A percentile compares a stretch with the other conserved stretches of the same genome.
These are phyloP conservation scores for Tetranychus urticae DNA, from an alignment of 1,140 invertebrate genomes.

Conservation along the genomic window DNA sequence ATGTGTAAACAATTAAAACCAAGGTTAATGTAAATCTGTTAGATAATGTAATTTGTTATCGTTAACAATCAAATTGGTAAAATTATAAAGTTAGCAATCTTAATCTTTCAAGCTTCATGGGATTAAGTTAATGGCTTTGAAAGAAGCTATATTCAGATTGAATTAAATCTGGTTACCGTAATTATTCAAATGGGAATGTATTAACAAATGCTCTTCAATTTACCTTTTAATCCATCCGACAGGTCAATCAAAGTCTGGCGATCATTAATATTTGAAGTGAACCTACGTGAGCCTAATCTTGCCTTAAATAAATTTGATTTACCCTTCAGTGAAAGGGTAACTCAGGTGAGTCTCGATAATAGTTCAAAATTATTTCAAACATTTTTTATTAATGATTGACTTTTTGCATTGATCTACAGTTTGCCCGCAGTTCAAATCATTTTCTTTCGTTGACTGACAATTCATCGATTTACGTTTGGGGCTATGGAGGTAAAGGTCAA, in stretches of 20 bases:
- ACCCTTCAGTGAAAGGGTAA: not conserved
- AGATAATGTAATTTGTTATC: too few relatives aligned
- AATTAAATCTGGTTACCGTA: too few relatives aligned
- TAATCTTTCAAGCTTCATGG: too few relatives aligned
- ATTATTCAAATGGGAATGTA: too few relatives aligned
- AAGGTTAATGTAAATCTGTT: too few relatives aligned
- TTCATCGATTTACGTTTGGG: slow-evolving; percentile 41
- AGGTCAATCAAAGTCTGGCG: not conserved
- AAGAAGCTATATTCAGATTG: too few relatives aligned
- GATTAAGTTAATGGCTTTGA: too few relatives aligned
- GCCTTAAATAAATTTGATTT: not conserved
- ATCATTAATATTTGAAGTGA: slow-evolving; percentile 1
- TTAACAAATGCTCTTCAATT: too few relatives aligned
- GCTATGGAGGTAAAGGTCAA: slow-evolving; percentile 38
- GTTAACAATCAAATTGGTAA: too few relatives aligned
- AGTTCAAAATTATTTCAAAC: not conserved
- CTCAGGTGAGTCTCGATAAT: not conserved
- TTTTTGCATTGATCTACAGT: slow-evolving; percentile 14
- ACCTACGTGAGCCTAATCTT: not conserved
- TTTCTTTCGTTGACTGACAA: slow-evolving; percentile 39
- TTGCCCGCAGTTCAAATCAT: slow-evolving; percentile 38
- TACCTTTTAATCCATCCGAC: too few relatives aligned
- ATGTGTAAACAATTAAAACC: too few relatives aligned
- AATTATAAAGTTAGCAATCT: too few relatives aligned
- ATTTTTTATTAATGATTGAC: not conserved